Evolutionary conservation across 2,888 invertebrate species (phyloP).

Genomic region (Heliconius erato): DNA sequence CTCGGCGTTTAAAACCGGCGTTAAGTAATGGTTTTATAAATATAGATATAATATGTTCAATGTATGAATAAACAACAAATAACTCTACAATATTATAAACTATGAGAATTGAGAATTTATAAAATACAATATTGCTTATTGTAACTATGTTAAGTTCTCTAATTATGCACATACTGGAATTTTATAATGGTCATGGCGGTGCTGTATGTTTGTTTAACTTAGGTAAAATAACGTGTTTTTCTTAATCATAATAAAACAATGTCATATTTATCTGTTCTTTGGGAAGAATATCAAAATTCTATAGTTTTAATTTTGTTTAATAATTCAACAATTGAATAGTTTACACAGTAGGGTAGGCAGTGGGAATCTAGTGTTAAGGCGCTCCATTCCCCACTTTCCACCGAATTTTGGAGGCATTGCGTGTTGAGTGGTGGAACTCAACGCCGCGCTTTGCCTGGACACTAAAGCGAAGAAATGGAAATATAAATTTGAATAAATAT

Average conservation of each 20-base stretch:
- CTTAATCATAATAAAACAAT: slow-evolving; percentile 3
- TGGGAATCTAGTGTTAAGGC: too few relatives aligned
- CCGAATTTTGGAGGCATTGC: too few relatives aligned
- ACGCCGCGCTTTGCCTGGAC: too few relatives aligned
- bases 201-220: background rate
- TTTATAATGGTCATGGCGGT: background rate
- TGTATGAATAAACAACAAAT: background rate
- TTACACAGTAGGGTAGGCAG: too few relatives aligned
- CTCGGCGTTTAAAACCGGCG: too few relatives aligned
- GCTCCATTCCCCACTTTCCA: too few relatives aligned
- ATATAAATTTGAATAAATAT: too few relatives aligned
- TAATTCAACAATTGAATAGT: too few relatives aligned
- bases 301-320: too few relatives aligned
- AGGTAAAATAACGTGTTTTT: background rate
- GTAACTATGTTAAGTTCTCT: background rate
- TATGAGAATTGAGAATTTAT: background rate
- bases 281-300: background rate
- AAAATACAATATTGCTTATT: background rate
- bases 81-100: background rate
- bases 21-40: too few relatives aligned
- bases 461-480: too few relatives aligned
- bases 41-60: background rate
- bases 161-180: background rate
- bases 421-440: too few relatives aligned
- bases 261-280: background rate